Conservation (phyloP, 2,113 vertebrate genomes). For the Nycticorax nycticorax region DNA sequence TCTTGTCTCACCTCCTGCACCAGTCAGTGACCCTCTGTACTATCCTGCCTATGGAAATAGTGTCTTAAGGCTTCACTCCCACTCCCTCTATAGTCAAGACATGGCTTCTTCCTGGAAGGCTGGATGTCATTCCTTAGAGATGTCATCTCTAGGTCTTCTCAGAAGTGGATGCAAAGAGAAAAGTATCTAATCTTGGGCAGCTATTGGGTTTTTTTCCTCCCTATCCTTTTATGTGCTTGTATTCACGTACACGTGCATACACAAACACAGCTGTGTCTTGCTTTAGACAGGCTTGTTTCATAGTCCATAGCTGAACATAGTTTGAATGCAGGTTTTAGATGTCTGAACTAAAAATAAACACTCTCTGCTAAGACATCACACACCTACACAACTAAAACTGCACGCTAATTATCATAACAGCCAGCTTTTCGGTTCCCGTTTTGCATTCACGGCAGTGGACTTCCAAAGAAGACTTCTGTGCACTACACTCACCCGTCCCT, state of each 20-base stretch:
- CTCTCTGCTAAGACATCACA: background rate
- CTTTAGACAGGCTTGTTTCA: background rate
- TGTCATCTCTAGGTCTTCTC: background rate
- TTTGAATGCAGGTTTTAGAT: background rate
- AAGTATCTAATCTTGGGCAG: background rate
- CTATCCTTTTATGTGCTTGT: background rate
- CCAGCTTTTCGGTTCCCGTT: background rate
- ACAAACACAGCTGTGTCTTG: background rate
- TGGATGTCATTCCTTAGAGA: background rate
- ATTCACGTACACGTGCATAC: fast-evolving
- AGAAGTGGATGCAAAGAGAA: background rate
- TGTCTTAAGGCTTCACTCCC: background rate
- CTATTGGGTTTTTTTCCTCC: background rate
- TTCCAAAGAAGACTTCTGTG: background rate
- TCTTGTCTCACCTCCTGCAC: background rate
- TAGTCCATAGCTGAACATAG: background rate
- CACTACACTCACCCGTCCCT: background rate
- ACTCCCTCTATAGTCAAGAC: background rate
- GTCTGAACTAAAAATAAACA: background rate
- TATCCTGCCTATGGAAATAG: background rate
- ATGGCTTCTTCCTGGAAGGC: background rate
- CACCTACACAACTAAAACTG: background rate
- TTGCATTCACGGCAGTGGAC: background rate
- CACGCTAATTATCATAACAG: background rate
- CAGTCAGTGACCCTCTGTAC: background rate